Base-by-base conservation (phyloP, 2,113 vertebrate genomes). In the Dolichotis patagonum region DNA sequence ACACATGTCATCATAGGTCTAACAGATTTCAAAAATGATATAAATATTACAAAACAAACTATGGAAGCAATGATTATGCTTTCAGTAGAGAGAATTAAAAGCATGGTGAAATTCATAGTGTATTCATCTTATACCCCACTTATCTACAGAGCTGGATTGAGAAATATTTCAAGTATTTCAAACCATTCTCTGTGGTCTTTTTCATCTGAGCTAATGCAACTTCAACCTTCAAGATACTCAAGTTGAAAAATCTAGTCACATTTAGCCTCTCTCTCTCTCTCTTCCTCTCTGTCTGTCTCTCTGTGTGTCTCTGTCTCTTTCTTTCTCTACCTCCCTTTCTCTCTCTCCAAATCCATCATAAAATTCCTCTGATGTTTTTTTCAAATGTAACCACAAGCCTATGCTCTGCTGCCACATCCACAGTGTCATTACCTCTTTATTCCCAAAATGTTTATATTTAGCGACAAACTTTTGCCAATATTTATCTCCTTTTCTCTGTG, bases 81-180 rank as follows among this genome's bases (percentile, higher is more conserved):
- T 90, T 2, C 38, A 85, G 5, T 88, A 88, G 17, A 94, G 49
- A 75, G 73, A 95, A 86, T 73, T 83, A 81, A 96, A 96, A 73
- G 26, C 46, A 81, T 86, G 10, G n/a, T 54, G 85, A 60, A 20
- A 52, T 58, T 85, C 8, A 56, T 13, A 86, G 41, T 54, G 19
- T 30, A 43, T 78, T 88, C 9, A 46, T 80, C 28, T 91, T 69
- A 71, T 22, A 80, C 0, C 58, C 26, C 24, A 9, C 38, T 89
- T 85, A 11, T 7, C 7, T 41, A 77, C 60, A 28, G 38, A 65
- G 24, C 35, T 60, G 24, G 16, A 46, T 2, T 82, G 84, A 63
- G 16, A 46, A 20, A 85, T 92, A 35, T 67, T 91, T 96, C 10
- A 69, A 78, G 41, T 93, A 54, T 46, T 77, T 94, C 24, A 92